Conservation (phyloP, 2,888 invertebrate genomes). For the Dynastes maya region DNA sequence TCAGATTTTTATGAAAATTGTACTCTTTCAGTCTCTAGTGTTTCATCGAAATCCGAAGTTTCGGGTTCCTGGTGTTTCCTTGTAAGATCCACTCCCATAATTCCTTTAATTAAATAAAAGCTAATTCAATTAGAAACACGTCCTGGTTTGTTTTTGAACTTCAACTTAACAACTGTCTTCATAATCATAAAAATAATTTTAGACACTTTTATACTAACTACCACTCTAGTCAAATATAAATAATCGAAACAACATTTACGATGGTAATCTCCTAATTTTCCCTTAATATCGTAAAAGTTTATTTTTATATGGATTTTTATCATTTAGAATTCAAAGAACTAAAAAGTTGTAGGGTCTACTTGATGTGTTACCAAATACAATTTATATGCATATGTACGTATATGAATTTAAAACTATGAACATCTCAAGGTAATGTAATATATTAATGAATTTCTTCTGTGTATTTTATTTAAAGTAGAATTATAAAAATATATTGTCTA, state of each 20-base stretch:
- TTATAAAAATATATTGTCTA: not conserved
- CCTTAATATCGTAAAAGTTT: slow-evolving; percentile 15
- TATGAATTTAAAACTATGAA: not conserved
- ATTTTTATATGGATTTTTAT: slow-evolving; percentile 37
- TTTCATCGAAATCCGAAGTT: no score
- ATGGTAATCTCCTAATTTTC: slow-evolving; percentile 13
- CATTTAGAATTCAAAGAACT: not conserved
- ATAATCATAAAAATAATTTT: not conserved
- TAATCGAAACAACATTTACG: not conserved
- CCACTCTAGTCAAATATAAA: slow-evolving; percentile 17
- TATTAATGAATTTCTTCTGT: not conserved
- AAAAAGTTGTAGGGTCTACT: not conserved
- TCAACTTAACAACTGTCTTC: no score
- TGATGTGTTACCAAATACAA: no score
- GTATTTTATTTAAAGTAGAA: not conserved
- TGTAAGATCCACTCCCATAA: no score
- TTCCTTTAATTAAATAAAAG: no score
- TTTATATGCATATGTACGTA: not conserved
- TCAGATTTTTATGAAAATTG: no score
- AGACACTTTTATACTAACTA: slow-evolving; percentile 3
- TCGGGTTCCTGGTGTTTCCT: no score
- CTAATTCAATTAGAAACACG: no score
- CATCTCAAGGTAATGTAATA: not conserved
- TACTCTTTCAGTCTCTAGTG: no score
- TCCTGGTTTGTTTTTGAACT: no score